Conservation (phyloP, 2,797 vertebrate species). For the Telmatherina bonti region DNA sequence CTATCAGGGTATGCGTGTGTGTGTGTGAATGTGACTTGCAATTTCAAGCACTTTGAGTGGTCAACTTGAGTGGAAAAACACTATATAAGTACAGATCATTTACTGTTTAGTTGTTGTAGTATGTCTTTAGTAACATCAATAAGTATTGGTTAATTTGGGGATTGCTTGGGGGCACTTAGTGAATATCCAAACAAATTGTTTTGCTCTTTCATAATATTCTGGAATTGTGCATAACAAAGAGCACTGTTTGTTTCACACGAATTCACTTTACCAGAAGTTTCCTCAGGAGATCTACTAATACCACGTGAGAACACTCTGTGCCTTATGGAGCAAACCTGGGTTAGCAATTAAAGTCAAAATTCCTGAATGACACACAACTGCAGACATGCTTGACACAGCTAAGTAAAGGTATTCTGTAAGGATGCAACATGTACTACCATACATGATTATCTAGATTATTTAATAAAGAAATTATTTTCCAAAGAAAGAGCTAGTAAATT, state of each 20-base stretch:
- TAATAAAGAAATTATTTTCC: too few species aligned
- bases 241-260: constrained; percentile 36
- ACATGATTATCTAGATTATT: too few species aligned
- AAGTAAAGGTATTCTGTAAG: constrained; percentile 4
- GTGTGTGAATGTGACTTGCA: too few species aligned
- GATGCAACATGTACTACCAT: not conserved
- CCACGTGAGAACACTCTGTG: constrained; percentile 60
- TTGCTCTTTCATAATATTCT: constrained; percentile 13
- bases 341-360: constrained; percentile 69
- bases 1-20: too few species aligned
- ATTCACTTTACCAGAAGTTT: constrained; percentile 52
- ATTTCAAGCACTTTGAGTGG: too few species aligned
- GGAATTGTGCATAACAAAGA: constrained; percentile 16
- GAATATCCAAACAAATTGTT: not conserved
- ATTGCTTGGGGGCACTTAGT: not conserved
- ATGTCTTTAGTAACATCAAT: not conserved
- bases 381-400: constrained; percentile 15
- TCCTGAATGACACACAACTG: constrained; percentile 46
- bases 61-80: too few species aligned
- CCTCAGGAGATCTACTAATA: constrained; percentile 52
- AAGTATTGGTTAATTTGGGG: not conserved
- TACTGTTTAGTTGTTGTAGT: too few species aligned
- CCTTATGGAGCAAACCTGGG: constrained; percentile 61
- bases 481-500: too few species aligned
- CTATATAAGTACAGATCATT: too few species aligned